Evolutionary conservation across 2,113 vertebrate genomes (phyloP).

Genomic region (Mastomys natalensis): DNA sequence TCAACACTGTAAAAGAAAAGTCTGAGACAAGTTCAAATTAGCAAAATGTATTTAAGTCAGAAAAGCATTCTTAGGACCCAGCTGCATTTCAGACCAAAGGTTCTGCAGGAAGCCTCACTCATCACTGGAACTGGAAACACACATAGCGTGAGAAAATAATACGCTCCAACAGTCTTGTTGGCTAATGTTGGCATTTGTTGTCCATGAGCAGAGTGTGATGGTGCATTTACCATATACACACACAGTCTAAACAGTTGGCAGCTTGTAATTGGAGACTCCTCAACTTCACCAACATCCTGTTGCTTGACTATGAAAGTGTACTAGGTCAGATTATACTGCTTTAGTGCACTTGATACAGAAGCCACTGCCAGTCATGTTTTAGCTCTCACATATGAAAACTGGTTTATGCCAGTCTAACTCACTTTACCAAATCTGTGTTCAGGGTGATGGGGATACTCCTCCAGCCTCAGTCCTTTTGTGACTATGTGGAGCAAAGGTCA

Average conservation of each 20-base stretch:
- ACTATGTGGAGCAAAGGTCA: background rate
- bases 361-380: background rate
- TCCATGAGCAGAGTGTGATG: no score
- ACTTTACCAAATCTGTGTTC: background rate
- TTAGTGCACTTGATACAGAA: background rate
- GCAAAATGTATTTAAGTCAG: background rate
- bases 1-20: background rate
- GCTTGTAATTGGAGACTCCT: background rate
- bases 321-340: background rate
- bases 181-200: background rate
- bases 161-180: background rate
- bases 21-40: background rate
- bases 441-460: background rate
- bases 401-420: background rate
- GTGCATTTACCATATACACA: background rate
- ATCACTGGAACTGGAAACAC: no score
- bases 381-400: background rate
- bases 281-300: background rate
- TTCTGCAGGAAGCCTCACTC: background rate
- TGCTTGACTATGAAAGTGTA: background rate
- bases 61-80: background rate
- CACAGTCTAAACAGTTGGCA: background rate
- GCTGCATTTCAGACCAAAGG: background rate
- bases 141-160: background rate
- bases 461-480: accelerated